phyloP scores from a whole-genome alignment of 2,888 invertebrate genomes.

The Calameuta idolon region DNA sequence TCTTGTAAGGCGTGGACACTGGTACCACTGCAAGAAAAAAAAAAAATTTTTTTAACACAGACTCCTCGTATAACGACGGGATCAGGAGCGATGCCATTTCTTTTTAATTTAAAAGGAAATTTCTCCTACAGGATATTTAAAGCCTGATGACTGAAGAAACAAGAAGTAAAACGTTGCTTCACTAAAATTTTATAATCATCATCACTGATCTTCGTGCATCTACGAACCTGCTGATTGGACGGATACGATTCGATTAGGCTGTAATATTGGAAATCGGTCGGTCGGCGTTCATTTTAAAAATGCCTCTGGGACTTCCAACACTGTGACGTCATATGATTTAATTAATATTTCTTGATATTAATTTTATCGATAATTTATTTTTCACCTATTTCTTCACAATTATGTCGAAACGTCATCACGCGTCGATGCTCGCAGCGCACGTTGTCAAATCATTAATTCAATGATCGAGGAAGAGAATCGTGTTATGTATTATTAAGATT shows the following conservation, averaged over 20 bases:
- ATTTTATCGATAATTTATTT: background rate
- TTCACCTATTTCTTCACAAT: background rate
- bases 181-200: conserved; percentile 24
- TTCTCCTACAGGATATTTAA: background rate
- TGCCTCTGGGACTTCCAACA: background rate
- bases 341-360: background rate
- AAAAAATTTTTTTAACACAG: too few species aligned
- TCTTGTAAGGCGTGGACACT: background rate
- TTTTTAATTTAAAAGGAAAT: background rate
- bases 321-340: background rate
- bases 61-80: background rate
- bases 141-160: background rate
- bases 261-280: background rate
- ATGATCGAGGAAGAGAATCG: background rate
- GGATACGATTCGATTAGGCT: background rate
- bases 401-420: background rate
- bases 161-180: background rate
- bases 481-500: background rate
- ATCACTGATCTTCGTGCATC: conserved; percentile 12
- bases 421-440: background rate
- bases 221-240: background rate
- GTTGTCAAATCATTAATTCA: background rate
- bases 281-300: background rate
- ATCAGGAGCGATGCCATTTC: background rate
- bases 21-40: background rate